Evolutionary conservation across 2,888 invertebrate species (phyloP), one percentile per base, ranked within the genome.

Genomic region (Dendrolimus pini): DNA sequence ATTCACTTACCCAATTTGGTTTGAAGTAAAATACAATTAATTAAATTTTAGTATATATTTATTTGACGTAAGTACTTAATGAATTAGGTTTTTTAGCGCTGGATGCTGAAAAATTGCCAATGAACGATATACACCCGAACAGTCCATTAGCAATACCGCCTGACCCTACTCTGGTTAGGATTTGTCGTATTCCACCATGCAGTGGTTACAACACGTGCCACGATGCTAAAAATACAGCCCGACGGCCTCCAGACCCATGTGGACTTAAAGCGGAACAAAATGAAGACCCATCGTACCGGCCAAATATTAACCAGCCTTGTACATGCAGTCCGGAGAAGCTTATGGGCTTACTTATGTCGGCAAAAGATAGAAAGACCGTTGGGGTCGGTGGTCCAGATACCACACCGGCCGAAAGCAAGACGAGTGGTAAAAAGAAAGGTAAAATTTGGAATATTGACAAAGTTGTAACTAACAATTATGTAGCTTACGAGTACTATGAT

Each of bases 31-130:
- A 30, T 30, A 30, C 2, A 30, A 30, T 30, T 6, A 30, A 30
- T 6, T 6, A 30, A 2, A 18, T 6, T 30, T 30, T 59, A 14
- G 47, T 60, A 41, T 70, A 55, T 59, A 60, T 53, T 55, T 62
- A 57, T 52, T 58, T 62, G 61, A 47, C 55, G 61, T 59, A 54
- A 53, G 41, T 56, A 41, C 56, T 53, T 54, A 41, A 52, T 41
- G 6, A 3, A 30, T 30, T 30, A 30, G 30, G 30, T 30, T 30
- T 30, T 30, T 30, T 30, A 30, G 30, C 30, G 30, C 30, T 30
- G 30, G 6, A 30, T 30, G 30, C 30, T 30, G 30, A 30, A 30
- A 30, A 30, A 30, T 30, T 30, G 30, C 30, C 30, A 30, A 30
- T 6, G 1, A 6, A 30, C 6, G 30, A 30, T 30, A 30, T 30